phyloP scores from a whole-genome alignment of 2,888 invertebrate species.

The Drepana falcataria region DNA sequence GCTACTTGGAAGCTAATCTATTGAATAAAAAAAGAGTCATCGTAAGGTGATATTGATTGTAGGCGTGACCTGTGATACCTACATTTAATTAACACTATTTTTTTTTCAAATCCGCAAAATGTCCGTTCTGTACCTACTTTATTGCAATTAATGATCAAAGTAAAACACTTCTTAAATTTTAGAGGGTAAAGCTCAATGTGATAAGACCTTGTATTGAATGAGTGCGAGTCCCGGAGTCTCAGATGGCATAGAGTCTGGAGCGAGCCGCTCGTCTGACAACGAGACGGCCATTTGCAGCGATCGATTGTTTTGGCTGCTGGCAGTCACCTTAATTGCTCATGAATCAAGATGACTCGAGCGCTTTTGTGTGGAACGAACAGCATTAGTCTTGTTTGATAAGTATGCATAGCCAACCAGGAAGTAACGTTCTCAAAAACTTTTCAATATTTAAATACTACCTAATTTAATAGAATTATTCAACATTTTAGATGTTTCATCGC shows the following conservation, averaged over 20 bases:
- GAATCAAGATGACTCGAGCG: constrained; percentile 67
- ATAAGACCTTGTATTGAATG: not conserved
- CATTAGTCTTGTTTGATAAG: constrained; percentile 8
- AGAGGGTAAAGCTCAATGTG: not conserved
- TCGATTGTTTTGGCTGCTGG: constrained; percentile 77
- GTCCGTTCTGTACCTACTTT: too few relatives aligned
- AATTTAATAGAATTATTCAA: not conserved
- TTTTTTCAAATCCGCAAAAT: too few relatives aligned
- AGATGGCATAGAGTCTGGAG: constrained; percentile 8
- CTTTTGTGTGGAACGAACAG: constrained; percentile 38
- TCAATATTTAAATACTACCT: not conserved
- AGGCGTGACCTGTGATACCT: too few relatives aligned
- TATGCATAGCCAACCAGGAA: not conserved
- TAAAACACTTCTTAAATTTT: too few relatives aligned
- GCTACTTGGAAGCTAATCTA: too few relatives aligned
- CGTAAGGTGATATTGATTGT: too few relatives aligned
- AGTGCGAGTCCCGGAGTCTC: not conserved
- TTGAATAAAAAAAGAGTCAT: too few relatives aligned
- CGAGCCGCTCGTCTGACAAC: constrained; percentile 36
- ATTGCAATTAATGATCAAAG: too few relatives aligned
- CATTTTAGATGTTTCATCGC: too few relatives aligned
- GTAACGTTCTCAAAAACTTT: not conserved
- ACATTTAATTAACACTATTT: too few relatives aligned
- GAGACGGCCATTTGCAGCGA: constrained; percentile 66
- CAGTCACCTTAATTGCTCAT: constrained; percentile 72